Percentiles rank a stretch among this genome's conserved stretches.
phyloP scores from a whole-genome alignment of 2,113 vertebrate genomes.

The Heliornis fulica region DNA sequence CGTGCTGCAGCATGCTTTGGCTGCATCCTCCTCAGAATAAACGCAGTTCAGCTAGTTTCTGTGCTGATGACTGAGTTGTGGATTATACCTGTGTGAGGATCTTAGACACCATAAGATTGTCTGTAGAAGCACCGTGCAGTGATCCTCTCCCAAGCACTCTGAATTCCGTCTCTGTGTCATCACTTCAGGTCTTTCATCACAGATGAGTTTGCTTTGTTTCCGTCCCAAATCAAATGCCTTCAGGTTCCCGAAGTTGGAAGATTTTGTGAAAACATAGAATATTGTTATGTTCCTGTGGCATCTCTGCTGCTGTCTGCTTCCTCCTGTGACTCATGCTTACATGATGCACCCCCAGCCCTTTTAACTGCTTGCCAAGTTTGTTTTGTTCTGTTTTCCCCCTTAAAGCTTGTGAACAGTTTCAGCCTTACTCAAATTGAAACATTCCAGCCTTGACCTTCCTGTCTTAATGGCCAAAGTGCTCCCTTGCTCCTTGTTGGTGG shows the following conservation, averaged over 20 bases:
- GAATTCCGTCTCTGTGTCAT: background rate
- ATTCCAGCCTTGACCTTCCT: background rate
- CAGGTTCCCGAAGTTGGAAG: background rate
- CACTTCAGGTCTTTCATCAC: background rate
- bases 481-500: accelerated
- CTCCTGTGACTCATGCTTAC: background rate
- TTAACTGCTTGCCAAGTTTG: background rate
- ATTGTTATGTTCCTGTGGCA: background rate
- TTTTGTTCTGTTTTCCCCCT: background rate
- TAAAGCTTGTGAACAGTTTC: background rate
- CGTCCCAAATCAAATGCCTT: background rate
- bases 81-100: background rate
- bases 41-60: background rate
- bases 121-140: background rate
- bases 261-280: background rate
- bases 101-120: background rate
- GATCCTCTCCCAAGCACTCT: background rate
- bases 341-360: background rate
- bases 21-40: background rate
- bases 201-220: background rate
- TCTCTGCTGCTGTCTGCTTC: background rate
- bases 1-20: background rate
- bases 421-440: background rate
- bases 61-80: background rate
- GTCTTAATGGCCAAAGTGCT: background rate